Conservation (phyloP, 2,797 vertebrate genomes). For the Intellagama lesueurii region DNA sequence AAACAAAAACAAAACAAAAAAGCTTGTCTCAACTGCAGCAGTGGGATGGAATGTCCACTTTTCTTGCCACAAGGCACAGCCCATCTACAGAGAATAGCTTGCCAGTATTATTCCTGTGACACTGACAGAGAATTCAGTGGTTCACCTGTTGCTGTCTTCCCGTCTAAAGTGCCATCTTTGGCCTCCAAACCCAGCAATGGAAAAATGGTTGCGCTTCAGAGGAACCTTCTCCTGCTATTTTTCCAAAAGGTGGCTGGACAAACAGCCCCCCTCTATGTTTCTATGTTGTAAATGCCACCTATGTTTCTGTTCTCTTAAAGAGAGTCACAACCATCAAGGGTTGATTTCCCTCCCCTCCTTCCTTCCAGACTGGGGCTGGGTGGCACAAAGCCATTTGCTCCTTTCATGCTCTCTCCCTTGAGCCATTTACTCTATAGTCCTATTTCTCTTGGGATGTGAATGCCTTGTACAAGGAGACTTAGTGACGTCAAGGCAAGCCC, state of each 20-base stretch:
- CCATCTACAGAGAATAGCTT: not conserved
- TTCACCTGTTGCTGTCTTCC: not conserved
- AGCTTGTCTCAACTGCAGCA: not conserved
- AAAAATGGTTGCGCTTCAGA: not conserved
- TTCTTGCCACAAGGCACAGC: not conserved
- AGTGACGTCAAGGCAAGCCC: conserved; percentile 8
- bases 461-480: not conserved
- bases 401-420: not conserved
- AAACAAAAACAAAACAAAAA: no score
- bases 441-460: conserved; percentile 1
- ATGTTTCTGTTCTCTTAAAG: not conserved
- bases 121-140: not conserved
- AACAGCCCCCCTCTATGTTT: not conserved
- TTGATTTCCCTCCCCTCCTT: not conserved
- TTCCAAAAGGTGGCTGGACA: not conserved
- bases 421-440: conserved; percentile 12
- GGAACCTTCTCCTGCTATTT: not conserved
- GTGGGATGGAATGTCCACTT: not conserved
- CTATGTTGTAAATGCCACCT: not conserved
- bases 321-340: not conserved
- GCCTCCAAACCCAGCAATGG: not conserved
- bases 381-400: not conserved
- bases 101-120: not conserved
- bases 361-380: not conserved
- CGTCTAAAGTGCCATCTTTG: not conserved